Evolutionary conservation across 2,797 vertebrate genomes (phyloP), one percentile per base, ranked within the genome.

Genomic region (Columba guinea): DNA sequence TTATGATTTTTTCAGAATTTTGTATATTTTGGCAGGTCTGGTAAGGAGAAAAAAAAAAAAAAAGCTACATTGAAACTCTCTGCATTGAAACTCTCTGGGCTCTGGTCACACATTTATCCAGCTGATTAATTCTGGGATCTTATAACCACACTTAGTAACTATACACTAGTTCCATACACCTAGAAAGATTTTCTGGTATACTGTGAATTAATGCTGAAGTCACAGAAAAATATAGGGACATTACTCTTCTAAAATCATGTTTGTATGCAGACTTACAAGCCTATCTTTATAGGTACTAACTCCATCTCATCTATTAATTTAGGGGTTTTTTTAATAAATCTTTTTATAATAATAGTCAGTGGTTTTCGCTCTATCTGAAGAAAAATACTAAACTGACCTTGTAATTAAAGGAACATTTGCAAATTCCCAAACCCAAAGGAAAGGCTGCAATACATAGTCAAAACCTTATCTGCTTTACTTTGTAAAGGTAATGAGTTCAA

Each of bases 401-500:
- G 64, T 49, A 95, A 89, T 86, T 88, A 91, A 84, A 59, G 35
- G 52, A 84, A 94, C 58, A 76, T 60, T 77, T 89, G 21, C 28
- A 80, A 92, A 93, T 81, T 97, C 60, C 60, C 64, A 93, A n/a
- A 51, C 59, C 44, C 51, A 75, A 77, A 85, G 41, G 65, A 87
- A 92, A 80, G n/a, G 37, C 53, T 89, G 41, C 41, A 46, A 55
- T 92, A 58, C 46, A 65, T 3, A 84, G 3, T 20, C 55, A 92
- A 92, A 93, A 83, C 59, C 82, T 76, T 96, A 94, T 87, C 90
- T 96, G 63, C 64, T 74, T 86, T 93, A 58, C 63, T 95, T 85
- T 87, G 58, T 77, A 59, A 95, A 75, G 41, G 32, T 90, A 95
- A 95, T 76, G 34, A 96, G 74, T 93, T 94, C 55, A 97, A 95